Evolutionary conservation across 2,797 vertebrate genomes (phyloP).

Genomic region (Melanotaenia trifasciata): DNA sequence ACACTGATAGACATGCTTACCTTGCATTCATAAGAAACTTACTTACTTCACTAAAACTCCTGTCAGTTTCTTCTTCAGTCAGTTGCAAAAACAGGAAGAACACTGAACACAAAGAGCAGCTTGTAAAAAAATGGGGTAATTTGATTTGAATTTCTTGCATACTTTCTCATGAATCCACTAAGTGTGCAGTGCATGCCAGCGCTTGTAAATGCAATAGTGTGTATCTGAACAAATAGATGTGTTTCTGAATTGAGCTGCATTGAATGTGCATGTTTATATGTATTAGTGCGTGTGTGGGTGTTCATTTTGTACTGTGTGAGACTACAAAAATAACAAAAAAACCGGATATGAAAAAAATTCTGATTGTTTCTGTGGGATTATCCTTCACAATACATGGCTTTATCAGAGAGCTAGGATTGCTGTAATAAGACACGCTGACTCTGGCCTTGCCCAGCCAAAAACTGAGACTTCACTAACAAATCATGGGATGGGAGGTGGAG

Average conservation of each 20-base stretch:
- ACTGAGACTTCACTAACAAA: slow-evolving; percentile 56
- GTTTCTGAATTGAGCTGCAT: slow-evolving; percentile 19
- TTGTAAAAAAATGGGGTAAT: slow-evolving; percentile 43
- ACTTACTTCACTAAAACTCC: background rate
- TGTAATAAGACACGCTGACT: slow-evolving; percentile 79
- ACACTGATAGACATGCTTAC: slow-evolving; percentile 34
- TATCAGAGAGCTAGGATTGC: slow-evolving; percentile 63
- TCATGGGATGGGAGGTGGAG: slow-evolving; percentile 27
- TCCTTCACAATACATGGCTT: slow-evolving; percentile 72
- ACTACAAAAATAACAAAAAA: slow-evolving; percentile 53
- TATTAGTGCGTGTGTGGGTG: background rate
- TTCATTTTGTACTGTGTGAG: slow-evolving; percentile 25
- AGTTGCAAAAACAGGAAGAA: slow-evolving; percentile 23
- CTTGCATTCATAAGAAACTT: slow-evolving; percentile 3
- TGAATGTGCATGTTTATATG: slow-evolving; percentile 10
- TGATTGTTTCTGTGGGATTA: slow-evolving; percentile 77
- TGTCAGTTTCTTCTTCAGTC: slow-evolving; percentile 7
- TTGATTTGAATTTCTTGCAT: slow-evolving; percentile 57
- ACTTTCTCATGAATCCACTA: slow-evolving; percentile 65
- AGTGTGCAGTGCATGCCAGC: slow-evolving; percentile 48
- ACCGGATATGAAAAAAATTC: slow-evolving; percentile 58
- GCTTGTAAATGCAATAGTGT: slow-evolving; percentile 55
- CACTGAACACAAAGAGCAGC: slow-evolving; percentile 5
- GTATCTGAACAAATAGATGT: slow-evolving; percentile 31
- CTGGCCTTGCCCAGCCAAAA: slow-evolving; percentile 56